A percentile compares a stretch with the other conserved stretches of the same genome.
phyloP scores from a whole-genome alignment of 2,113 vertebrate species.

The Micronycteris hirsuta region DNA sequence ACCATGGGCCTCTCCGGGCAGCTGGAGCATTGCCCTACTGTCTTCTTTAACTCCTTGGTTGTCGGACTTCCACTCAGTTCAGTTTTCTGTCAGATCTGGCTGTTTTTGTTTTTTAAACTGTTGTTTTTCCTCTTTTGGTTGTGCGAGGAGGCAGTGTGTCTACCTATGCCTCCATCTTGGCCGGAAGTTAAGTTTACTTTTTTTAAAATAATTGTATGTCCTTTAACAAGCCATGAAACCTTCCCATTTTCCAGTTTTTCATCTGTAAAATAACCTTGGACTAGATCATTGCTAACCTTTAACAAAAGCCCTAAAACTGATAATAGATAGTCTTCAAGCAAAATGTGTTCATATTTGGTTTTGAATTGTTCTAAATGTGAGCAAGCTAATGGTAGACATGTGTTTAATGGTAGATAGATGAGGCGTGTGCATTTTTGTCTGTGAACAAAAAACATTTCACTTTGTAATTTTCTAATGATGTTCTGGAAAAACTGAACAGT shows the following conservation, averaged over 20 bases:
- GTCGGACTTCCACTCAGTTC: too few species aligned
- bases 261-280: not conserved
- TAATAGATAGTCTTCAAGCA: not conserved
- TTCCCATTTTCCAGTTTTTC: not conserved
- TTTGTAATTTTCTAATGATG: slow-evolving; percentile 18
- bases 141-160: too few species aligned
- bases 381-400: not conserved
- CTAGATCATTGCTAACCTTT: not conserved
- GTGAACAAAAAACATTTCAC: slow-evolving; percentile 9
- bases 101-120: too few species aligned
- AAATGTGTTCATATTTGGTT: slow-evolving; percentile 23
- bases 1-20: too few species aligned
- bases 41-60: too few species aligned
- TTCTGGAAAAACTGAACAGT: not conserved
- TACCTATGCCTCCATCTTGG: too few species aligned
- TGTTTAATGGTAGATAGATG: not conserved
- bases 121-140: too few species aligned
- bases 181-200: not conserved
- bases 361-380: slow-evolving; percentile 30
- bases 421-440: not conserved
- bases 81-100: too few species aligned
- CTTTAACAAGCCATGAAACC: not conserved
- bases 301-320: not conserved
- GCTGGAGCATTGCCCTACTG: too few species aligned
- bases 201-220: not conserved